Conservation (phyloP, 2,888 invertebrate genomes). For the Apoderus coryli region DNA sequence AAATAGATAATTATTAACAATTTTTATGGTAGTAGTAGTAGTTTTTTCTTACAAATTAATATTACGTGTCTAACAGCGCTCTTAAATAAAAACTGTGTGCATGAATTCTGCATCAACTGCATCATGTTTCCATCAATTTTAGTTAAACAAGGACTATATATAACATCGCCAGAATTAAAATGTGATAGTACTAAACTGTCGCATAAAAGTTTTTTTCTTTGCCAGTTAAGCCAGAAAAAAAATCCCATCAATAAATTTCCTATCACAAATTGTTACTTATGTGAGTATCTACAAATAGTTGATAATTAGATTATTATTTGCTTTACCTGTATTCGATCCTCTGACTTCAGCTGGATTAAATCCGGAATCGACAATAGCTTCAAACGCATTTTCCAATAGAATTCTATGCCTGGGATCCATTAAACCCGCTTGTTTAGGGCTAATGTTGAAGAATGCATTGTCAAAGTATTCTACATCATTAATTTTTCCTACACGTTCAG, state of each 20-base stretch:
- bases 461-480: conserved; percentile 21
- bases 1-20: no score
- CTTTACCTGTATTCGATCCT: conserved; percentile 20
- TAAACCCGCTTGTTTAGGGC: conserved; percentile 19
- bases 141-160: no score
- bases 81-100: no score
- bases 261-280: neutral
- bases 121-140: no score
- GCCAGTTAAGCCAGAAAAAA: neutral
- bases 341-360: conserved; percentile 20
- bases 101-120: no score
- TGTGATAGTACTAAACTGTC: no score
- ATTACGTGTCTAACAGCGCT: no score
- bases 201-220: no score
- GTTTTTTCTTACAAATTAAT: no score
- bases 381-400: conserved; percentile 20
- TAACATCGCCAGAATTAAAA: no score
- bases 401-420: conserved; percentile 21
- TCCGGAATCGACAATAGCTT: conserved; percentile 22
- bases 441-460: conserved; percentile 19
- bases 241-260: no score
- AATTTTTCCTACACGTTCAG: conserved; percentile 16
- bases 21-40: no score
- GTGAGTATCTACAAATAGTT: neutral
- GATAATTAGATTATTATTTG: neutral